phyloP scores from a whole-genome alignment of 2,888 invertebrate genomes.

The Ophion ellenae region DNA sequence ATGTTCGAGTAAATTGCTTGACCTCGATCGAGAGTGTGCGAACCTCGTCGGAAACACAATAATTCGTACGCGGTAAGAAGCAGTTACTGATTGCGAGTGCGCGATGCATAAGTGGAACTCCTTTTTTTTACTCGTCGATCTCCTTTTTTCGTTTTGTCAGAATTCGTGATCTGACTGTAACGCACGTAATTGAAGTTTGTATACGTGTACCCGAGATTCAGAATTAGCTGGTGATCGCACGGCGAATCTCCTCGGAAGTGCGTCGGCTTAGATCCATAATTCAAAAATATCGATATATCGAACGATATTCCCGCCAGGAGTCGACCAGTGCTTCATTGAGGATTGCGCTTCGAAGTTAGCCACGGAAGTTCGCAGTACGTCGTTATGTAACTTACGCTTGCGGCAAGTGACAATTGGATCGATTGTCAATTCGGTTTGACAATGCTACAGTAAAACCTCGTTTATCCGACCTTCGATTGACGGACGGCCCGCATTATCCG shows the following conservation, averaged over 20 bases:
- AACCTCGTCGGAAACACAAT: conserved; percentile 53
- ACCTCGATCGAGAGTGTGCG: conserved; percentile 53
- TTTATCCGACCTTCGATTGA: too few relatives aligned
- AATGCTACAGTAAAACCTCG: not conserved
- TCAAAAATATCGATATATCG: conserved; percentile 17
- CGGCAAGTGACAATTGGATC: not conserved
- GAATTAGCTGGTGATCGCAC: too few relatives aligned
- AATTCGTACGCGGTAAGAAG: conserved; percentile 59
- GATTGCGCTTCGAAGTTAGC: not conserved
- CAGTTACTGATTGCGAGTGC: conserved; percentile 12
- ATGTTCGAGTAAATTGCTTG: conserved; percentile 39
- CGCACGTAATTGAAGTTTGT: not conserved
- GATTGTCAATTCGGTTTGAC: not conserved
- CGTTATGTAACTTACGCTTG: not conserved
- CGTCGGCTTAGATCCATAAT: not conserved
- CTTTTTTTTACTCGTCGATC: conserved; percentile 21
- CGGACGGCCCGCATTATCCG: too few relatives aligned
- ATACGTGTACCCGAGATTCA: not conserved
- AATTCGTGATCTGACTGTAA: not conserved
- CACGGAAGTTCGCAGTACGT: not conserved
- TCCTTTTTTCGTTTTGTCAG: not conserved
- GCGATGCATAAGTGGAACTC: conserved; percentile 41
- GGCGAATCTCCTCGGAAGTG: not conserved
- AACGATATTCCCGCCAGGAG: conserved; percentile 2
- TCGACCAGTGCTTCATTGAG: not conserved